phyloP scores from a whole-genome alignment of 2,888 invertebrate genomes.

The Synanthedon vespiformis region DNA sequence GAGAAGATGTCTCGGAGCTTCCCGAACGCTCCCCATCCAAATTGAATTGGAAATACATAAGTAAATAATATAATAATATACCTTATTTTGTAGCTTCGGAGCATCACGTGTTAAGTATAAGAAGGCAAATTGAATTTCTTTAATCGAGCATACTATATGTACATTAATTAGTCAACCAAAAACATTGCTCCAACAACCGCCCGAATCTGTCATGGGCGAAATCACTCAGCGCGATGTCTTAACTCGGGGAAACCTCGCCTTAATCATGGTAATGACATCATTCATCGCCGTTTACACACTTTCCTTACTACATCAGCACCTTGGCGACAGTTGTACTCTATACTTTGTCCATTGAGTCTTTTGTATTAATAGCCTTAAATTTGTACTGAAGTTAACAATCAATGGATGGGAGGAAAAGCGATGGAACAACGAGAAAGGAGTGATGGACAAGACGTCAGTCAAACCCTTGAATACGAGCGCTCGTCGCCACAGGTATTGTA shows the following conservation, averaged over 20 bases:
- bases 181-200: constrained; percentile 20
- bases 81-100: too few relatives aligned
- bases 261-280: constrained; percentile 62
- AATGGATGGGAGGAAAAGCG: constrained; percentile 17
- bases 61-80: too few relatives aligned
- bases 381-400: neutral
- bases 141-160: neutral
- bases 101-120: too few relatives aligned
- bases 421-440: constrained; percentile 9
- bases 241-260: constrained; percentile 46
- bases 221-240: constrained; percentile 55
- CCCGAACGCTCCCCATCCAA: too few relatives aligned
- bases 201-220: constrained; percentile 32
- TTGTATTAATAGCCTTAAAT: neutral
- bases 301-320: constrained; percentile 10
- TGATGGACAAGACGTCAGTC: constrained; percentile 42
- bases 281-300: constrained; percentile 51
- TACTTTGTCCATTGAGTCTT: too few relatives aligned
- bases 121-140: too few relatives aligned
- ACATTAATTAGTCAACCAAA: constrained; percentile 20
- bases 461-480: constrained; percentile 34
- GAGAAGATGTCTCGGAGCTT: too few relatives aligned
- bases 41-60: too few relatives aligned
- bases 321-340: too few relatives aligned
- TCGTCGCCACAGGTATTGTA: constrained; percentile 37